These are phyloP conservation scores for Scolanthus callimorphus DNA, from an alignment of 92 coral and sea anemone species.

Conservation along the genomic window DNA sequence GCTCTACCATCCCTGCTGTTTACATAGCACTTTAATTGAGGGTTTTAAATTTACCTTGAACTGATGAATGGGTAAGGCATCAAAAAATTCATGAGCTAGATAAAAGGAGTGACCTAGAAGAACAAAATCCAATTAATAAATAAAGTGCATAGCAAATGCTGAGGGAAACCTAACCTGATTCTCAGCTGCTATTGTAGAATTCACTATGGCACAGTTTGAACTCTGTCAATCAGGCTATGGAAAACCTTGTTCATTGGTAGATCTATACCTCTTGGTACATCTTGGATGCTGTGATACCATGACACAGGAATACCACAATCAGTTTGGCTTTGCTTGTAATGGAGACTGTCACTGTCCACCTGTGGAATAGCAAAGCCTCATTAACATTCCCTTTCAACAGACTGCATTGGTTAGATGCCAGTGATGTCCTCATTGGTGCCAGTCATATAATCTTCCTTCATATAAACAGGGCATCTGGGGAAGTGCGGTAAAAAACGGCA, in stretches of 20 bases:
- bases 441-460: too few species aligned
- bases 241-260: too few species aligned
- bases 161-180: not conserved
- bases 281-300: constrained; percentile 74
- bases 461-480: too few species aligned
- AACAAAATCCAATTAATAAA: not conserved
- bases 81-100: constrained; percentile 95
- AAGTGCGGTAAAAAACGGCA: too few species aligned
- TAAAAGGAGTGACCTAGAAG: constrained; percentile 59
- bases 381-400: too few species aligned
- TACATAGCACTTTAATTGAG: too few species aligned
- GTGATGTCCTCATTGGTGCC: too few species aligned
- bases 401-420: too few species aligned
- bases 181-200: not conserved
- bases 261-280: constrained; percentile 57
- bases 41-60: constrained; percentile 97
- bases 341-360: too few species aligned
- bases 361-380: too few species aligned
- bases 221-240: too few species aligned
- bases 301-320: constrained; percentile 69
- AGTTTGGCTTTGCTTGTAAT: constrained; percentile 52
- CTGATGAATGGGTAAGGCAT: constrained; percentile 93
- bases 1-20: too few species aligned
- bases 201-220: not conserved
- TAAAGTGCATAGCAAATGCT: not conserved